A percentile compares a stretch with the other conserved stretches of the same genome.
Evolutionary conservation across 2,888 invertebrate species (phyloP).

Genomic region (Embidobia sp.): DNA sequence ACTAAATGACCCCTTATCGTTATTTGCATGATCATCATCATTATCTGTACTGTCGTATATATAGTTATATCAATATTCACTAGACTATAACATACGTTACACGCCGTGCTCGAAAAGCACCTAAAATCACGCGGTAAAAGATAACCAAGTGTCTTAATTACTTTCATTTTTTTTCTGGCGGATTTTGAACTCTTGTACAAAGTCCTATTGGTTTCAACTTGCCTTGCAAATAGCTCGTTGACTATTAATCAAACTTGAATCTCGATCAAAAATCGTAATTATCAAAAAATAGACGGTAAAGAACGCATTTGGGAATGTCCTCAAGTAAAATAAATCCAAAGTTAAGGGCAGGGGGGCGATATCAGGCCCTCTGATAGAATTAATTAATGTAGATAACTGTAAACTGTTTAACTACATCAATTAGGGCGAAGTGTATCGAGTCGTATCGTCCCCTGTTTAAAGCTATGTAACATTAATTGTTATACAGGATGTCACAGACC

Average conservation of each 20-base stretch:
- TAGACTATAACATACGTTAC: conserved; percentile 75
- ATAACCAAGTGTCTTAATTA: conserved; percentile 78
- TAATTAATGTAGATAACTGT: conserved; percentile 28
- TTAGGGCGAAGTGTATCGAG: conserved; percentile 6
- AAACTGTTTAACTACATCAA: conserved; percentile 12
- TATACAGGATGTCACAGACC: too few relatives aligned
- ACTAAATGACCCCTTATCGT: too few relatives aligned
- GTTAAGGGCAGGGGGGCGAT: conserved; percentile 4
- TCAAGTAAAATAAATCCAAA: conserved; percentile 1
- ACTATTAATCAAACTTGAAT: conserved; percentile 46
- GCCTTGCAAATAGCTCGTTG: too few relatives aligned
- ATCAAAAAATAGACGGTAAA: conserved; percentile 14
- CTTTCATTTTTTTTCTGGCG: conserved; percentile 79
- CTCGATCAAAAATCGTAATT: conserved; percentile 11
- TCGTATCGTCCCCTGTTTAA: conserved; percentile 28
- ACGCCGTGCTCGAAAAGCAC: conserved; percentile 77
- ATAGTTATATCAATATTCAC: conserved; percentile 72
- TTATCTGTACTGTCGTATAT: conserved; percentile 66
- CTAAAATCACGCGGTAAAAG: conserved; percentile 78
- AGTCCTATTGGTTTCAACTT: conserved; percentile 67
- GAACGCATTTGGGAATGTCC: background rate
- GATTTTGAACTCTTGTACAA: conserved; percentile 75
- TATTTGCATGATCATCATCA: conserved; percentile 68
- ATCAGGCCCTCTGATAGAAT: background rate
- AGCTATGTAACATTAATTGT: conserved; percentile 47